These are phyloP conservation scores for Pleuronectes platessa DNA, from an alignment of 2,113 vertebrate genomes.

Conservation along the genomic window DNA sequence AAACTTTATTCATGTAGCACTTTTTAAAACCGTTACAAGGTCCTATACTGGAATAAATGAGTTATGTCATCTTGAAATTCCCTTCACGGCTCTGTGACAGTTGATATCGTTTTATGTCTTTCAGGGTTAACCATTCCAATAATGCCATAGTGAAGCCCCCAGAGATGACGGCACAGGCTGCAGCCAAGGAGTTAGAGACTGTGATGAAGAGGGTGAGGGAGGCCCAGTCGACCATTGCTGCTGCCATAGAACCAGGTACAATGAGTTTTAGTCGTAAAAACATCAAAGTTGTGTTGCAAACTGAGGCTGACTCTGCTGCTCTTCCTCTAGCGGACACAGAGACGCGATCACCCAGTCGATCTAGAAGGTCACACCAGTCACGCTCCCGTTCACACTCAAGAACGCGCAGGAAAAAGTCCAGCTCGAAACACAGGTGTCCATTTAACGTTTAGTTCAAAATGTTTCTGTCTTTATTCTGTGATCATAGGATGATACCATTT, in stretches of 20 bases:
- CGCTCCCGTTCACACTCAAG: conserved; percentile 88
- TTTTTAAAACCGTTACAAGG: no score
- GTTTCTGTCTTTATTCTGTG: background rate
- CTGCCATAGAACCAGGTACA: conserved; percentile 94
- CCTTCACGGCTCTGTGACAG: background rate
- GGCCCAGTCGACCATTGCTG: conserved; percentile 94
- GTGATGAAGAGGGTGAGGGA: conserved; percentile 98
- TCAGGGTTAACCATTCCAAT: conserved; percentile 99
- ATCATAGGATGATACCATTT: background rate
- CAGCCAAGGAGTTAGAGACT: conserved; percentile 94
- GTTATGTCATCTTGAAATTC: no score
- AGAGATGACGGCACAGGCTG: conserved; percentile 96
- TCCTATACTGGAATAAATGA: no score
- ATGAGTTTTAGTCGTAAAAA: background rate
- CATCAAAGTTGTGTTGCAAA: background rate
- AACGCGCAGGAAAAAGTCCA: conserved; percentile 89
- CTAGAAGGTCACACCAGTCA: conserved; percentile 83
- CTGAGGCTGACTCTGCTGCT: background rate
- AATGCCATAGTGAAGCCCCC: conserved; percentile 98
- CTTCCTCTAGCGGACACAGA: conserved; percentile 73
- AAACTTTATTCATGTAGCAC: no score
- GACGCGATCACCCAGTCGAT: conserved; percentile 80
- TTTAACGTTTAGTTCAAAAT: background rate
- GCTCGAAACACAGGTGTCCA: conserved; percentile 89
- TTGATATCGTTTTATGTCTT: conserved; percentile 9